phyloP scores from a whole-genome alignment of 53 echinoderm and acorn worm species.

The Apostichopus leukothele region DNA sequence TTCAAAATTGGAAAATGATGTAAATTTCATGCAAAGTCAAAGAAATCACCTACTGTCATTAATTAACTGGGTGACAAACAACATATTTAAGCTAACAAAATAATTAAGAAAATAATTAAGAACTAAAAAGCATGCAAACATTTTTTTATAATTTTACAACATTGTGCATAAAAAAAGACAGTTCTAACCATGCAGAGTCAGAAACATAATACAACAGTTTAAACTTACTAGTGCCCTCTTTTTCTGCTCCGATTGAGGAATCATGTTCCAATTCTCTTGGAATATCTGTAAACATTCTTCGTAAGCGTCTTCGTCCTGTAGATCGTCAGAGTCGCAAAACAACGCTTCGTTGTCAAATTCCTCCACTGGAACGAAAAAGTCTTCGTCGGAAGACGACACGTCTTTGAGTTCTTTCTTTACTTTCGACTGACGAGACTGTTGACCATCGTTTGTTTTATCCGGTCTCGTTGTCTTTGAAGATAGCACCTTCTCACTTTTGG shows the following conservation, averaged over 20 bases:
- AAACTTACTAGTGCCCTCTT: constrained; percentile 47
- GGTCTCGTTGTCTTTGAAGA: neutral
- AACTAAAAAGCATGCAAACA: no score
- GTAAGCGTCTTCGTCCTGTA: constrained; percentile 73
- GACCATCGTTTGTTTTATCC: neutral
- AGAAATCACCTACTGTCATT: no score
- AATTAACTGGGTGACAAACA: no score
- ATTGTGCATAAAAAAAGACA: no score
- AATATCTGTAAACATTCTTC: constrained; percentile 89
- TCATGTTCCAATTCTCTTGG: constrained; percentile 57
- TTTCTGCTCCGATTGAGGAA: constrained; percentile 42
- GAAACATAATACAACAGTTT: no score
- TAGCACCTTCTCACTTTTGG: neutral
- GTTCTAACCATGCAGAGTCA: no score
- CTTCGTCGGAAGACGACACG: constrained; percentile 15
- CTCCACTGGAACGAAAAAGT: constrained; percentile 32
- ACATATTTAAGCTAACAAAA: no score
- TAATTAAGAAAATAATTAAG: no score
- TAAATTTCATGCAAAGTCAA: no score
- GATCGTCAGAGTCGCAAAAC: constrained; percentile 43
- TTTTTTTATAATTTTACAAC: no score
- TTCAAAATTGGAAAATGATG: no score
- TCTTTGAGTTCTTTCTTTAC: neutral
- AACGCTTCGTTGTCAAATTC: constrained; percentile 42
- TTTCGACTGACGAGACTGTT: neutral